Conservation (phyloP, 1,140 invertebrate species). For the Geopemphigus sp. region DNA sequence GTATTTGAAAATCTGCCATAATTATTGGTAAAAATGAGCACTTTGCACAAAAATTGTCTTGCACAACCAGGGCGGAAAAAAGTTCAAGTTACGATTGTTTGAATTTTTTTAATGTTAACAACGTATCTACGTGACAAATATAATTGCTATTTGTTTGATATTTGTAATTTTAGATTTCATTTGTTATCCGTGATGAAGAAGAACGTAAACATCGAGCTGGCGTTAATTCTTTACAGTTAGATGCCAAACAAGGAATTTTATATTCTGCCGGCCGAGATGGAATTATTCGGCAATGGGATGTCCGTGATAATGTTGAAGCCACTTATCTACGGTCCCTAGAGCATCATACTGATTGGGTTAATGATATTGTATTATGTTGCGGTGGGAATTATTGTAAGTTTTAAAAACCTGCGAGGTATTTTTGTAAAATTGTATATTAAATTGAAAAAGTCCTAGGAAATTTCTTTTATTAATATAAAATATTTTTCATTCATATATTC, state of each 20-base stretch:
- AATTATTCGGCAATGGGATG: constrained; percentile 96
- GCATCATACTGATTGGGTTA: constrained; percentile 99
- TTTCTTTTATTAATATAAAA: not conserved
- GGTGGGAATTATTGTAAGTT: constrained; percentile 85
- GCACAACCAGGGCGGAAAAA: constrained; percentile 53
- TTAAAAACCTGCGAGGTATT: not conserved
- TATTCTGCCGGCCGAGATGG: constrained; percentile 98
- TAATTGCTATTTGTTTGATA: not conserved
- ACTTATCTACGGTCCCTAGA: constrained; percentile 93
- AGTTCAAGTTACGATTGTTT: constrained; percentile 52
- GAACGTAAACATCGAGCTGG: constrained; percentile 92
- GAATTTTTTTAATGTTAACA: not conserved
- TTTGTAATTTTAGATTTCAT: constrained; percentile 81
- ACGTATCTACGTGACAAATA: not conserved
- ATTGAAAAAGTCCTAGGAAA: constrained; percentile 4
- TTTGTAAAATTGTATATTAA: not conserved
- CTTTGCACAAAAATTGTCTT: constrained; percentile 43
- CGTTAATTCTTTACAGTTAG: constrained; percentile 93
- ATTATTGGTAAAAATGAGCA: constrained; percentile 21
- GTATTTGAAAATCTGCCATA: not conserved
- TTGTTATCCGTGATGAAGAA: constrained; percentile 95
- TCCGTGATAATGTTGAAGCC: constrained; percentile 66
- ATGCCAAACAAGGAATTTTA: constrained; percentile 79
- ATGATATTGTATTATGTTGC: constrained; percentile 97
- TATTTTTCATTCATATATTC: not conserved